A percentile compares a stretch with the other conserved stretches of the same genome.
phyloP scores from a whole-genome alignment of 2,797 vertebrate species.

The Dendrocincla tyrannina region DNA sequence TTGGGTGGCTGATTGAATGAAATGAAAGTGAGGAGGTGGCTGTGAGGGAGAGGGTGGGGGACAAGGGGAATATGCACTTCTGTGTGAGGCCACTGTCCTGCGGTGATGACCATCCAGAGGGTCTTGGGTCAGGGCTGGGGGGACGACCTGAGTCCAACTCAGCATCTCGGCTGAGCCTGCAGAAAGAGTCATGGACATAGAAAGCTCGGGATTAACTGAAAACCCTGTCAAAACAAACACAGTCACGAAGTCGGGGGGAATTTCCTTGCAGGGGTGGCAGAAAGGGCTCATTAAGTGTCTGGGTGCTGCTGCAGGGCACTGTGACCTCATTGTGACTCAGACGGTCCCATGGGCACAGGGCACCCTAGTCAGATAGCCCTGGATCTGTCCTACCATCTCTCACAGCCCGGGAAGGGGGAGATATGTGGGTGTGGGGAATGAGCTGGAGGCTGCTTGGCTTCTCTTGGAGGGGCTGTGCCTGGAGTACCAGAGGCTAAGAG shows the following conservation, averaged over 20 bases:
- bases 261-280: background rate
- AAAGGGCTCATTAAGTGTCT: background rate
- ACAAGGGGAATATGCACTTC: accelerated
- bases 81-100: background rate
- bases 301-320: background rate
- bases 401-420: background rate
- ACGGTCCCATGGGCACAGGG: accelerated
- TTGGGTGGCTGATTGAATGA: no score
- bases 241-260: background rate
- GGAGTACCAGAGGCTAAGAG: no score
- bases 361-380: background rate
- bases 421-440: background rate
- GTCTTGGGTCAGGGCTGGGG: accelerated
- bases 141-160: accelerated
- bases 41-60: background rate
- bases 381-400: accelerated
- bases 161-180: background rate
- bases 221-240: background rate
- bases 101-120: accelerated
- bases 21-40: background rate
- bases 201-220: background rate
- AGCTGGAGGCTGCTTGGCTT: background rate
- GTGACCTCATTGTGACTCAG: background rate
- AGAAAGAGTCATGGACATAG: accelerated
- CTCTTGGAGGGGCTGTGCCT: background rate